Evolutionary conservation across 2,113 vertebrate species (phyloP).

Genomic region (Aptenodytes forsteri): DNA sequence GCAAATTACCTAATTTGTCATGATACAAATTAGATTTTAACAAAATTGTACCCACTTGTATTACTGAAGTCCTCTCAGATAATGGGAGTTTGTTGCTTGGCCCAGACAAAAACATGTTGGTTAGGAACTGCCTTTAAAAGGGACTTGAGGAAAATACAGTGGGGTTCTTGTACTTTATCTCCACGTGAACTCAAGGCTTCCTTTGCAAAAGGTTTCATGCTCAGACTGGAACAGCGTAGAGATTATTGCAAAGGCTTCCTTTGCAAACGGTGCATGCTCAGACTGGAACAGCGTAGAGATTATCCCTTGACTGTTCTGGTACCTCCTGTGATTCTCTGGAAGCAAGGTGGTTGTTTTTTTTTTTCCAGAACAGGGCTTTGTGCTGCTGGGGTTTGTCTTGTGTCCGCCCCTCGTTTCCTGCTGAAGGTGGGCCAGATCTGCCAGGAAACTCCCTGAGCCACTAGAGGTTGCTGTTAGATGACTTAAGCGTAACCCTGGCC

Average conservation of each 20-base stretch:
- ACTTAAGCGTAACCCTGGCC: not conserved
- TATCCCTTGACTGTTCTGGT: not conserved
- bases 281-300: not conserved
- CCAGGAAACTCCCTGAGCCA: not conserved
- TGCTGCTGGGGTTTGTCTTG: not conserved
- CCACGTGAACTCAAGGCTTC: not conserved
- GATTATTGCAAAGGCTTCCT: not conserved
- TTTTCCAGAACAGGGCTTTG: not conserved
- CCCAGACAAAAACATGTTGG: not conserved
- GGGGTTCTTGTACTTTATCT: not conserved
- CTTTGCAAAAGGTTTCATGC: not conserved
- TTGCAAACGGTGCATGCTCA: not conserved
- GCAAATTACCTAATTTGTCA: not conserved
- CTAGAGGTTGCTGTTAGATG: slow-evolving; percentile 65
- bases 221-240: not conserved
- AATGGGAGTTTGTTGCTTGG: not conserved
- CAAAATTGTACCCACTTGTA: not conserved
- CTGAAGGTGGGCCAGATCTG: not conserved
- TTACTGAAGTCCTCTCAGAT: not conserved
- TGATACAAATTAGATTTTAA: not conserved
- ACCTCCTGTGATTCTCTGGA: not conserved
- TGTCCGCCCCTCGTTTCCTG: not conserved
- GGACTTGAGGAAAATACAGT: not conserved
- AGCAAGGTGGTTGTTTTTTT: not conserved
- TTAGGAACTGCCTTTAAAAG: not conserved